These are phyloP conservation scores for Diplolepis rosae DNA, from an alignment of 2,888 invertebrate species.

Conservation along the genomic window DNA sequence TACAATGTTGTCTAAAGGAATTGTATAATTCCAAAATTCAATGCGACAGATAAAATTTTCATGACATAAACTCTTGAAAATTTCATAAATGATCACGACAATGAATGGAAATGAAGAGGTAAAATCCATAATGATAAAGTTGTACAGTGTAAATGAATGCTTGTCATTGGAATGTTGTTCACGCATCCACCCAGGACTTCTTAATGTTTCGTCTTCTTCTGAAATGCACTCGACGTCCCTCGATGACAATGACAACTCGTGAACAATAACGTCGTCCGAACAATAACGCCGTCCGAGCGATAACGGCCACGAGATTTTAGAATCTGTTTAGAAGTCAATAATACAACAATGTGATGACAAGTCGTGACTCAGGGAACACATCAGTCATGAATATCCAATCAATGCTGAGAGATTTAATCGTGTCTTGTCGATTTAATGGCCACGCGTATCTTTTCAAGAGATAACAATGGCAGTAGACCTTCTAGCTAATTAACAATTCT, in stretches of 20 bases:
- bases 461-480: neutral
- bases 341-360: conserved; percentile 29
- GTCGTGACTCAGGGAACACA: conserved; percentile 22
- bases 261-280: conserved; percentile 26
- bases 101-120: neutral
- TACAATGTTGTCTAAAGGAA: too few relatives aligned
- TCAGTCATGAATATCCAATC: conserved; percentile 43
- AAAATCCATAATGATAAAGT: neutral
- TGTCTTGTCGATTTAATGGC: conserved; percentile 1
- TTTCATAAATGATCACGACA: neutral
- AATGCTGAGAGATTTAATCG: conserved; percentile 40
- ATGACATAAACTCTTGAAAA: neutral
- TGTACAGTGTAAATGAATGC: conserved; percentile 1
- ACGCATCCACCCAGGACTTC: neutral
- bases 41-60: too few relatives aligned
- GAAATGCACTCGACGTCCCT: conserved; percentile 42
- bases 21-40: too few relatives aligned
- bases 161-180: conserved; percentile 8
- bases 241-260: conserved; percentile 39
- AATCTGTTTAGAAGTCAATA: conserved; percentile 35
- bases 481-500: neutral
- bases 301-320: conserved; percentile 40
- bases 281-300: conserved; percentile 42
- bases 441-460: neutral
- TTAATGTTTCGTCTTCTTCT: conserved; percentile 6